These are phyloP conservation scores for Raja brachyura DNA, from an alignment of 2,113 vertebrate genomes.

Conservation along the genomic window DNA sequence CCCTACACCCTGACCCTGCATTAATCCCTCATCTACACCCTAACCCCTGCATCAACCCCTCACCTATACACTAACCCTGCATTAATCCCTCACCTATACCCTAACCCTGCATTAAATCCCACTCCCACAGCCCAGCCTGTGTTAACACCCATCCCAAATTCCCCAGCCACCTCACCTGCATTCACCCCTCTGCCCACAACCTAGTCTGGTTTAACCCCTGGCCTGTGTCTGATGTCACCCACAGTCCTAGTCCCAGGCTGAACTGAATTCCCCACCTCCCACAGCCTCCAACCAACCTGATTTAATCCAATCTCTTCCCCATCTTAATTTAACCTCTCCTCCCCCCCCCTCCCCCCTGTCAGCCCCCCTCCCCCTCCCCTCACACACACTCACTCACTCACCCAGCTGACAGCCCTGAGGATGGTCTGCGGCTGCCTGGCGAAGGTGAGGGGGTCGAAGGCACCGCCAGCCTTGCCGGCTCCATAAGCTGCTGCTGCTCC, in stretches of 20 bases:
- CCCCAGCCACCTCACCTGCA: neutral
- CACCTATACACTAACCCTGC: too few species aligned
- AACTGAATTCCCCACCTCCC: neutral
- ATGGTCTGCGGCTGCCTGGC: constrained; percentile 82
- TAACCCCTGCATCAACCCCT: too few species aligned
- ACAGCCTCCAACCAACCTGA: neutral
- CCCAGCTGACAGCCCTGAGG: constrained; percentile 83
- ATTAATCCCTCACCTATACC: too few species aligned
- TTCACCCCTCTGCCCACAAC: neutral
- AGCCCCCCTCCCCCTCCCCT: neutral
- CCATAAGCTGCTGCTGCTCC: constrained; percentile 59
- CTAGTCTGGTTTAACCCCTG: neutral
- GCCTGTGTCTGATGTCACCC: neutral
- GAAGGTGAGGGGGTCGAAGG: constrained; percentile 85
- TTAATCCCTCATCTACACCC: too few species aligned
- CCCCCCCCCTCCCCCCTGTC: neutral
- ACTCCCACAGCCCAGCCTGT: too few species aligned
- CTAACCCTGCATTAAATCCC: too few species aligned
- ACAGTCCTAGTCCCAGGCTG: neutral
- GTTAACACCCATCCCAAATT: too few species aligned
- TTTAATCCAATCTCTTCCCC: neutral
- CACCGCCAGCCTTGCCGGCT: constrained; percentile 86
- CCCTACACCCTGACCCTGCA: too few species aligned
- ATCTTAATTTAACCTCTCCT: neutral
- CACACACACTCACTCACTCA: constrained; percentile 54